A percentile compares a stretch with the other conserved stretches of the same genome.
phyloP scores from a whole-genome alignment of 2,888 invertebrate genomes.

The Chromoteleia sp. region DNA sequence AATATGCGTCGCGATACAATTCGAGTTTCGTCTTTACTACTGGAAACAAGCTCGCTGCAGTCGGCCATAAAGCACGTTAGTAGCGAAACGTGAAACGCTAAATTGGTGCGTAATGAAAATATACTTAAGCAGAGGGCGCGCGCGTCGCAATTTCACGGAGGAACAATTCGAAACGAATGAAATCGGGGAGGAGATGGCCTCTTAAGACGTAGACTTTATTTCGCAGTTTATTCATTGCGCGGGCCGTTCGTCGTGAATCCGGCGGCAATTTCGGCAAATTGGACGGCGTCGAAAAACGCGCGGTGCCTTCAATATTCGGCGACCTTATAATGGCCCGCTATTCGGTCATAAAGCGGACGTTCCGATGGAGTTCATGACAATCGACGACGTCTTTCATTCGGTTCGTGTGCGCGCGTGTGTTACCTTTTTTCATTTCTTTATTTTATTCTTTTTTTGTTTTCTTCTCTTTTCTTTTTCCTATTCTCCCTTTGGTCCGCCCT shows the following conservation, averaged over 20 bases:
- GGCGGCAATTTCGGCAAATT: conserved; percentile 21
- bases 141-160: conserved; percentile 43
- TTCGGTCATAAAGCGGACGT: conserved; percentile 11
- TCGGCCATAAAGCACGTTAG: conserved; percentile 51
- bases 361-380: background rate
- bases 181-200: conserved; percentile 18
- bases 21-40: conserved; percentile 4
- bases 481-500: background rate
- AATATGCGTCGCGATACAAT: no score
- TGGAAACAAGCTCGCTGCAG: conserved; percentile 33
- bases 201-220: conserved; percentile 33
- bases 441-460: background rate
- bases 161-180: conserved; percentile 39
- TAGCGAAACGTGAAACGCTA: conserved; percentile 62
- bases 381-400: no score
- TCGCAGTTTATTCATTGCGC: conserved; percentile 38
- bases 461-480: background rate
- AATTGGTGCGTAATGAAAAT: conserved; percentile 73
- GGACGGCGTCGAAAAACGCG: background rate
- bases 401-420: background rate
- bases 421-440: background rate
- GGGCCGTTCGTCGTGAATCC: conserved; percentile 28
- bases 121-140: conserved; percentile 51
- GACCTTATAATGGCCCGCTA: conserved; percentile 1
- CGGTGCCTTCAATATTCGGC: background rate